Evolutionary conservation across 2,888 invertebrate genomes (phyloP), one percentile per base, ranked within the genome.

Genomic region (Sarcophaga subvicina): DNA sequence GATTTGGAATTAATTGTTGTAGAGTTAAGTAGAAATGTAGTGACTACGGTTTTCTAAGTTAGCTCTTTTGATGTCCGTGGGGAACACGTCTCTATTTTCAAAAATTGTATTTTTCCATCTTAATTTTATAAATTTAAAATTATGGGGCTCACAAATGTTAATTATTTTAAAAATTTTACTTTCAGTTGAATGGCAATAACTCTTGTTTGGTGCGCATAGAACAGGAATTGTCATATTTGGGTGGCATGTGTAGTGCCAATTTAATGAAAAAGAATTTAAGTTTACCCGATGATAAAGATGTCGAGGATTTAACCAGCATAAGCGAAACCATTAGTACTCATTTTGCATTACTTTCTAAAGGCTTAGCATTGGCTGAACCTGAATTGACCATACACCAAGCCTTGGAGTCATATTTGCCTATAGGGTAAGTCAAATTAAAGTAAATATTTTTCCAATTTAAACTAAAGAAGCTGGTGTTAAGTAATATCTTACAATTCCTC

Each of bases 171-270:
- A 27, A 62, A 12, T 72, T 66, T 54, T 67, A 10, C 25, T 85
- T 81, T 81, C 83, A 93, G 93, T 89, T 92, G 54, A 93, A 91
- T 89, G 90, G 91, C n/a, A 91, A 91, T 73, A 93, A 93, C 80
- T 93, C 93, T 37, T 93, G 93, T 80, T 88, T 93, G 6, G 93
- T 93, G 88, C 96, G 97, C 88, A 94, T 99, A 83, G 99, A 99
- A 94, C 97, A 97, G 92, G 99, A 99, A 92, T 94, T 99, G 79
- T 95, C 98, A 0, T 97, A 98, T 93, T 95, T 98, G 49, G 98
- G 98, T 3, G 98, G 98, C 77, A 97, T 97, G 94, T 98, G 98
- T 93, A 97, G 98, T 20, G 96, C 98, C 14, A 96, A 97, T 90
- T 95, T 99, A 5, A 97, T 99, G 94, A 97, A 96, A 91, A 96